Evolutionary conservation across 35 echinoderm and acorn worm species (phyloP).

Genomic region (Heliocidaris erythrogramma): DNA sequence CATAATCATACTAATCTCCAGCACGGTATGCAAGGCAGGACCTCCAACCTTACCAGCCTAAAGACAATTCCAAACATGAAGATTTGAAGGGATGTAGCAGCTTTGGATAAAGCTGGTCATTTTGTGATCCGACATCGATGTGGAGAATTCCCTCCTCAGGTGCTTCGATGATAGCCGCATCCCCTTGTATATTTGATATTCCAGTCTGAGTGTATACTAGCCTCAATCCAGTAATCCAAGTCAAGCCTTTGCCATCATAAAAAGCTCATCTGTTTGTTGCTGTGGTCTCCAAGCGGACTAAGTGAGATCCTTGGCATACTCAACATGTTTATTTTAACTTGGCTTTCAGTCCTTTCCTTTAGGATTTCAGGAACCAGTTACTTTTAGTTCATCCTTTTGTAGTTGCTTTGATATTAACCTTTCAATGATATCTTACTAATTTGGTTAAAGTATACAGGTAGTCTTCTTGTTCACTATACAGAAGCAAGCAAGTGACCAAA

Average conservation of each 20-base stretch:
- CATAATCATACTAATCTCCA: constrained; percentile 26
- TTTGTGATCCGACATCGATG: not conserved
- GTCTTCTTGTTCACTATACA: not conserved
- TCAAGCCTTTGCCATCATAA: constrained; percentile 22
- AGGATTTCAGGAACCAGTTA: not conserved
- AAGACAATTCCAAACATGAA: not conserved
- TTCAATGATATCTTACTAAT: constrained; percentile 3
- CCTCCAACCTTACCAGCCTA: not conserved
- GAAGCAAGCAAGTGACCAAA: constrained; percentile 1
- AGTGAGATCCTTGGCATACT: not conserved
- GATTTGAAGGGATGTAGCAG: not conserved
- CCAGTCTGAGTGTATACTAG: constrained; percentile 17
- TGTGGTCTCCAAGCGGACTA: constrained; percentile 26
- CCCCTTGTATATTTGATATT: constrained; percentile 34
- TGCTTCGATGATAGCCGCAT: not conserved
- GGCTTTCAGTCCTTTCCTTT: not conserved
- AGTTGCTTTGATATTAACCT: not conserved
- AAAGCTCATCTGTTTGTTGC: constrained; percentile 34
- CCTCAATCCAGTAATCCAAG: constrained; percentile 25
- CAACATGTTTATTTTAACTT: constrained; percentile 28
- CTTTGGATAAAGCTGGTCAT: constrained; percentile 40
- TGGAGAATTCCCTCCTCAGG: constrained; percentile 10
- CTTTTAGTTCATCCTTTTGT: constrained; percentile 22
- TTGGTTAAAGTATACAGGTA: not conserved
- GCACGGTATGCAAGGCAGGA: not conserved